Conservation (phyloP, 2,888 invertebrate species). For the Heteromurus nitidus region DNA sequence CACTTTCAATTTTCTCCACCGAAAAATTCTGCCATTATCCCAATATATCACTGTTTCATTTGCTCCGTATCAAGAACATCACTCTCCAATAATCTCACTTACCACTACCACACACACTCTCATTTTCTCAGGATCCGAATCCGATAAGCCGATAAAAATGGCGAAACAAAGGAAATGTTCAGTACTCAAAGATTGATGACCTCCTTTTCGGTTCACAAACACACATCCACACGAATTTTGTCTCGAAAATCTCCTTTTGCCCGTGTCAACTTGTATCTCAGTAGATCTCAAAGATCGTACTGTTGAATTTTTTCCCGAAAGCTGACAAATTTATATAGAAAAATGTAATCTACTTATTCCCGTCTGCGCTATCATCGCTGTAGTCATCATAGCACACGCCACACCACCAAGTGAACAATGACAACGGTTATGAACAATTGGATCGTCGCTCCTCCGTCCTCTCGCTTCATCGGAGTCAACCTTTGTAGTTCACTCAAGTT, state of each 20-base stretch:
- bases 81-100: slow-evolving; percentile 9
- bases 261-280: slow-evolving; percentile 13
- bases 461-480: not conserved
- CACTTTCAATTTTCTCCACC: not conserved
- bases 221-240: slow-evolving; percentile 1
- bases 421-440: slow-evolving; percentile 2
- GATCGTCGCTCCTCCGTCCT: too few species aligned
- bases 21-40: not conserved
- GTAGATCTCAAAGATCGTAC: slow-evolving; percentile 19
- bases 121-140: slow-evolving; percentile 15
- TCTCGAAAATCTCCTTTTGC: not conserved
- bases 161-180: not conserved
- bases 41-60: not conserved
- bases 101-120: slow-evolving; percentile 46
- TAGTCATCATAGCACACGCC: slow-evolving; percentile 21
- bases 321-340: slow-evolving; percentile 42
- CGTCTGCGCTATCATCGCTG: not conserved
- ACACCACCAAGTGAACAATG: slow-evolving; percentile 8
- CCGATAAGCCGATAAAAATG: not conserved
- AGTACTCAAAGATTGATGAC: not conserved
- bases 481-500: not conserved
- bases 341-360: slow-evolving; percentile 11
- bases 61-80: not conserved
- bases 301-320: slow-evolving; percentile 34
- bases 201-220: slow-evolving; percentile 11